phyloP scores from a whole-genome alignment of 2,888 invertebrate species.

The Tanytarsus gracilentus region DNA sequence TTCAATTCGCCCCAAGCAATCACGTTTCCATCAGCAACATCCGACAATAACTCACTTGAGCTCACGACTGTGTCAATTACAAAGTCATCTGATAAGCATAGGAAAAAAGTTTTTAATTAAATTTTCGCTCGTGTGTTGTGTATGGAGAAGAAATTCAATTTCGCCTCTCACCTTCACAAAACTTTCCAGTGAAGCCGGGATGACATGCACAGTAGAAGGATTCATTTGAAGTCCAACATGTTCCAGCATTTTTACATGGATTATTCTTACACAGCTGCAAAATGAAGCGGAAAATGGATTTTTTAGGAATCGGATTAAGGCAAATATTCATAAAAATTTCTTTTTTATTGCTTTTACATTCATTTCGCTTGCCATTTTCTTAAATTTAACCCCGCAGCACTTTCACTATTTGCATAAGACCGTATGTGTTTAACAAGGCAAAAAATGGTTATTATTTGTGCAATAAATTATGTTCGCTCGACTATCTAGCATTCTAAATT shows the following conservation, averaged over 20 bases:
- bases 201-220: constrained; percentile 72
- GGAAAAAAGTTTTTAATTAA: constrained; percentile 28
- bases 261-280: constrained; percentile 60
- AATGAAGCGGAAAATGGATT: constrained; percentile 24
- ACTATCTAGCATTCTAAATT: neutral
- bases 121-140: neutral
- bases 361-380: too few species aligned
- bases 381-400: too few species aligned
- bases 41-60: constrained; percentile 44
- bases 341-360: too few species aligned
- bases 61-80: constrained; percentile 57
- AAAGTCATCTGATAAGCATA: constrained; percentile 52
- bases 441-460: neutral
- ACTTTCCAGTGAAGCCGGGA: constrained; percentile 67
- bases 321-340: neutral
- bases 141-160: neutral
- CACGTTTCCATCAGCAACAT: constrained; percentile 39
- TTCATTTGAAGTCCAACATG: constrained; percentile 66
- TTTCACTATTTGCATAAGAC: too few species aligned
- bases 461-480: neutral
- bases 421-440: neutral
- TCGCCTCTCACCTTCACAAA: constrained; percentile 59
- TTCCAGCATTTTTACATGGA: constrained; percentile 66
- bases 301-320: neutral
- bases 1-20: constrained; percentile 39